A percentile compares a stretch with the other conserved stretches of the same genome.
Evolutionary conservation across 2,113 vertebrate species (phyloP).

Genomic region (Chunga burmeisteri): DNA sequence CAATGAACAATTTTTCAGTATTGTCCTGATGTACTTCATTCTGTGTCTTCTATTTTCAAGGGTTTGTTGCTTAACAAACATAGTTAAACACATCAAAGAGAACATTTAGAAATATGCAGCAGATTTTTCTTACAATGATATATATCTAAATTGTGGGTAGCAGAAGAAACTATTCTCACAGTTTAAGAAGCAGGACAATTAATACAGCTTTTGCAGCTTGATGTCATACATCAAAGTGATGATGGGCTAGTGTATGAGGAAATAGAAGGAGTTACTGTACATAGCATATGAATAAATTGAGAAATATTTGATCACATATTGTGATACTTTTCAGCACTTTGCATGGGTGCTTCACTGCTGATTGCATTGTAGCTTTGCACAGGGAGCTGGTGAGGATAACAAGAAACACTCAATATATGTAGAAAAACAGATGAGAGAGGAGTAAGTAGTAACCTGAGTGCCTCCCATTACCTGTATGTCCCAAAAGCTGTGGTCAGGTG

Average conservation of each 20-base stretch:
- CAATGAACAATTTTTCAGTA: slow-evolving; percentile 43
- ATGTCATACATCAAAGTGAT: neutral
- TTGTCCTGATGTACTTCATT: slow-evolving; percentile 31
- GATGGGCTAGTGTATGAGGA: neutral
- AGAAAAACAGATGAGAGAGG: neutral
- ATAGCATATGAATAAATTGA: neutral
- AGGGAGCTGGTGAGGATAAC: neutral
- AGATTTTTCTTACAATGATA: neutral
- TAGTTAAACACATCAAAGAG: neutral
- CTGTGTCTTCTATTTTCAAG: slow-evolving; percentile 48
- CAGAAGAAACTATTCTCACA: neutral
- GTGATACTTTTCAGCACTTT: neutral
- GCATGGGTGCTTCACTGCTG: neutral
- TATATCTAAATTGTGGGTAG: neutral
- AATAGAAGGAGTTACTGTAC: neutral
- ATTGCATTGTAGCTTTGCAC: neutral
- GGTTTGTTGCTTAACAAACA: slow-evolving; percentile 59
- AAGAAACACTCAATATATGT: neutral
- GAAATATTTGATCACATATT: neutral
- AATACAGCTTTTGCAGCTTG: neutral
- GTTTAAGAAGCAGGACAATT: neutral
- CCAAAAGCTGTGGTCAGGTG: neutral
- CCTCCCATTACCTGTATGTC: neutral
- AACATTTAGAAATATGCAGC: neutral
- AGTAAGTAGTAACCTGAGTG: neutral